Conservation (phyloP, 2,888 invertebrate genomes). For the Polyommatus iphigenia region DNA sequence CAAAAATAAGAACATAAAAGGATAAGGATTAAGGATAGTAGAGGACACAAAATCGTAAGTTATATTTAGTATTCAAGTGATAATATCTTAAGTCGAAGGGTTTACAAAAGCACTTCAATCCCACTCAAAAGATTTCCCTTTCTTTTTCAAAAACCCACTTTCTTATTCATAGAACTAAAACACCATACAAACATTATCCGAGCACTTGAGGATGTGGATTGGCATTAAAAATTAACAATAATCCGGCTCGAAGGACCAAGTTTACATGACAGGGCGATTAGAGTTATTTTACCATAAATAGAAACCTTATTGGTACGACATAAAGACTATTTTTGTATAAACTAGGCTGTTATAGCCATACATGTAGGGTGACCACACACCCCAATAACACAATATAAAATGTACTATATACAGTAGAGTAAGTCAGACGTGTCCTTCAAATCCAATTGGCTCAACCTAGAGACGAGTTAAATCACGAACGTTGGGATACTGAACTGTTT, state of each 20-base stretch:
- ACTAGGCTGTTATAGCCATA: background rate
- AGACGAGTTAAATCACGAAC: too few relatives aligned
- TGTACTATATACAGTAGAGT: background rate
- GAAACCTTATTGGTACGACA: background rate
- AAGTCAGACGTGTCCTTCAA: background rate
- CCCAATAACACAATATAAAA: background rate
- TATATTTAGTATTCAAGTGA: too few relatives aligned
- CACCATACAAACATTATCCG: conserved; percentile 8
- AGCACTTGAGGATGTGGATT: conserved; percentile 27
- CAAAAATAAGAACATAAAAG: too few relatives aligned
- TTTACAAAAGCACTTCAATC: background rate
- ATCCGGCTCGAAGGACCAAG: conserved; percentile 21
- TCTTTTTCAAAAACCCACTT: background rate
- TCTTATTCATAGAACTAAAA: conserved; percentile 29
- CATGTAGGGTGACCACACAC: conserved; percentile 16
- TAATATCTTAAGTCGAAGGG: background rate
- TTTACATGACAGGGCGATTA: background rate
- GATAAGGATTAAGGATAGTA: too few relatives aligned
- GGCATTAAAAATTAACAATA: conserved; percentile 29
- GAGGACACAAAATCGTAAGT: too few relatives aligned
- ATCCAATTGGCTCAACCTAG: background rate
- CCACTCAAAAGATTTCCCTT: background rate
- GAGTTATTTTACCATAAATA: background rate
- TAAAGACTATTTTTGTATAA: background rate
- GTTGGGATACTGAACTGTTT: too few relatives aligned